Conservation (phyloP, 1,140 invertebrate genomes). For the Lethocerus indicus region DNA sequence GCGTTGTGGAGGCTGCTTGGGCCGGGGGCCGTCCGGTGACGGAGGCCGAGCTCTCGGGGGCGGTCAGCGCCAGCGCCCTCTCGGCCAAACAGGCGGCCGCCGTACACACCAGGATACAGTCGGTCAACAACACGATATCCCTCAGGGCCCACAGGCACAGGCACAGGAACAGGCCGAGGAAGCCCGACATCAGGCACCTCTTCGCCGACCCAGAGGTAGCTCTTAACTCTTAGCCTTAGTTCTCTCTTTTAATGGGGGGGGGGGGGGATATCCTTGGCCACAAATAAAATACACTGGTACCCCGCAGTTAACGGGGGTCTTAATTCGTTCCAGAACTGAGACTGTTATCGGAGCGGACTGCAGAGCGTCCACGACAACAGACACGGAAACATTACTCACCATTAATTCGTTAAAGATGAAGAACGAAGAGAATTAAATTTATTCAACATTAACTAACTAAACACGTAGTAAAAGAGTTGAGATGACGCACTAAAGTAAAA, state of each 20-base stretch:
- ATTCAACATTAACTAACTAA: no score
- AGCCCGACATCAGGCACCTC: conserved; percentile 60
- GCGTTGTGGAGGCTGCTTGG: conserved; percentile 34
- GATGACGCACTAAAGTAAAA: no score
- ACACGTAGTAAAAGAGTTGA: no score
- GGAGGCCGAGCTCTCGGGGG: conserved; percentile 35
- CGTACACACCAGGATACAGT: conserved; percentile 51
- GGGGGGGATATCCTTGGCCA: not conserved
- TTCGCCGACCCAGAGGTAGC: conserved; percentile 57
- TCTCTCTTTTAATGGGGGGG: not conserved
- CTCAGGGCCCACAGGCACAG: conserved; percentile 41
- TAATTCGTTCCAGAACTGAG: not conserved
- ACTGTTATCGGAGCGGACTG: not conserved
- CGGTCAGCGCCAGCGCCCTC: conserved; percentile 31
- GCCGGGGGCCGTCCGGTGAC: conserved; percentile 37
- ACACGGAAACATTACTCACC: not conserved
- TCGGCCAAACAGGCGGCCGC: conserved; percentile 53
- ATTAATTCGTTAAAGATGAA: not conserved
- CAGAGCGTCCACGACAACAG: not conserved
- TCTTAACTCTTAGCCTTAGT: not conserved
- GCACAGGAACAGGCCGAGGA: conserved; percentile 36
- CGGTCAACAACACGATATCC: conserved; percentile 60
- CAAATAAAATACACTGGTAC: not conserved
- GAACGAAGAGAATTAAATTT: no score
- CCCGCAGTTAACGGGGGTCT: not conserved